Conservation (phyloP, 2,888 invertebrate species). For the Perizoma flavofasciatum region DNA sequence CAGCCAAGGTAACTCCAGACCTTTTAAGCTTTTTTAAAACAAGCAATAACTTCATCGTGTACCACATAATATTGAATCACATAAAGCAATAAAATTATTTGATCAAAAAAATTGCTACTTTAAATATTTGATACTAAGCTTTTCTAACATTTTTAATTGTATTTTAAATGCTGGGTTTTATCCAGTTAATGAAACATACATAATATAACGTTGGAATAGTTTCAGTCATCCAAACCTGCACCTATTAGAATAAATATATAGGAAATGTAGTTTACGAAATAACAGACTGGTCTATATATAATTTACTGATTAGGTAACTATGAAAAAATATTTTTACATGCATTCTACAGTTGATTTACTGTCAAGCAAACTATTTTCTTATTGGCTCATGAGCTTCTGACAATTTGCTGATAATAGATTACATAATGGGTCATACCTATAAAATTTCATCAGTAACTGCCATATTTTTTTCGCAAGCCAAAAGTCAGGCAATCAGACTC, state of each 20-base stretch:
- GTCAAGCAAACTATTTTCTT: neutral
- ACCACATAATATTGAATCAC: slow-evolving; percentile 75
- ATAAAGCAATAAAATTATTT: slow-evolving; percentile 79
- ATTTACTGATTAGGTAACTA: slow-evolving; percentile 15
- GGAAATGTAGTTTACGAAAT: slow-evolving; percentile 19
- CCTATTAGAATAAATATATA: slow-evolving; percentile 42
- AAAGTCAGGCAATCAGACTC: neutral
- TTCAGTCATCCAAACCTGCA: slow-evolving; percentile 72
- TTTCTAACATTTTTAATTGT: slow-evolving; percentile 76
- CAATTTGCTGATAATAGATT: neutral
- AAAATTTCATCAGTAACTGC: too few relatives aligned
- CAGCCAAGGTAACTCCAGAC: slow-evolving; percentile 67
- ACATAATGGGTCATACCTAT: too few relatives aligned
- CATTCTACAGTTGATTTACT: slow-evolving; percentile 12
- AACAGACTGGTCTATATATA: slow-evolving; percentile 14
- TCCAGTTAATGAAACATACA: slow-evolving; percentile 63
- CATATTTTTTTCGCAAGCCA: neutral
- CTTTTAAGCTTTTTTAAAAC: slow-evolving; percentile 65
- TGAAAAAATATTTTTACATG: slow-evolving; percentile 11
- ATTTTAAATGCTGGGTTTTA: slow-evolving; percentile 78
- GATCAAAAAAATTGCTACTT: slow-evolving; percentile 78
- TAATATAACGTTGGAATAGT: slow-evolving; percentile 52
- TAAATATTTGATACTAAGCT: slow-evolving; percentile 77
- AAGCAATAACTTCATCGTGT: slow-evolving; percentile 69
- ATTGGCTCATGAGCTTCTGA: neutral